Evolutionary conservation across 1,140 invertebrate species (phyloP).

Genomic region (Pseudomyrmex concolor): DNA sequence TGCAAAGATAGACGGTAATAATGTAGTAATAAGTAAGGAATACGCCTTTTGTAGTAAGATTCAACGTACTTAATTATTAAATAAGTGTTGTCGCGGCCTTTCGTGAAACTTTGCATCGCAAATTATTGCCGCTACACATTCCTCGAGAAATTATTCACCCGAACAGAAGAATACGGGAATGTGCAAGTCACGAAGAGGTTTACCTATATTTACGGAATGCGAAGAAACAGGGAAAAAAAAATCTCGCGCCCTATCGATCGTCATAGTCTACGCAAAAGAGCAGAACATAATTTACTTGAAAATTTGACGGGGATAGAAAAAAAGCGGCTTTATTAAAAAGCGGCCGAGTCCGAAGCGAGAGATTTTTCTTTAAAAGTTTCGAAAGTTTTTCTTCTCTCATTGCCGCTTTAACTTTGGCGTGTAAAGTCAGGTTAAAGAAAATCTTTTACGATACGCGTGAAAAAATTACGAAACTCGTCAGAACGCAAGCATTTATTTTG

Average conservation of each 20-base stretch:
- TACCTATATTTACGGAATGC: conserved; percentile 18
- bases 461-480: conserved; percentile 33
- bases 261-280: background rate
- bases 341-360: background rate
- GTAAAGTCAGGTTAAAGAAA: conserved; percentile 22
- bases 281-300: conserved; percentile 43
- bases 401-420: background rate
- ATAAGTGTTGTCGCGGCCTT: background rate
- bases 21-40: background rate
- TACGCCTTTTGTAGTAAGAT: background rate
- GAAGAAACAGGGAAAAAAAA: conserved; percentile 10
- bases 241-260: conserved; percentile 24
- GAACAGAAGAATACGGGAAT: background rate
- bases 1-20: too few relatives aligned
- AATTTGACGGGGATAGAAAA: conserved; percentile 5
- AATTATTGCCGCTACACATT: background rate
- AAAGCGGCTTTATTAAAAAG: conserved; percentile 44
- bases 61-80: conserved; percentile 21
- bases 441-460: conserved; percentile 35
- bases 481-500: background rate
- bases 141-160: conserved; percentile 2
- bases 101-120: conserved; percentile 18
- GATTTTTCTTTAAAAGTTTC: conserved; percentile 33
- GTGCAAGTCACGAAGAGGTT: conserved; percentile 15
- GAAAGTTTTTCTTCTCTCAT: conserved; percentile 30